Base-by-base conservation (phyloP, 35 echinoderm and acorn worm genomes). In the Antedon bifida region DNA sequence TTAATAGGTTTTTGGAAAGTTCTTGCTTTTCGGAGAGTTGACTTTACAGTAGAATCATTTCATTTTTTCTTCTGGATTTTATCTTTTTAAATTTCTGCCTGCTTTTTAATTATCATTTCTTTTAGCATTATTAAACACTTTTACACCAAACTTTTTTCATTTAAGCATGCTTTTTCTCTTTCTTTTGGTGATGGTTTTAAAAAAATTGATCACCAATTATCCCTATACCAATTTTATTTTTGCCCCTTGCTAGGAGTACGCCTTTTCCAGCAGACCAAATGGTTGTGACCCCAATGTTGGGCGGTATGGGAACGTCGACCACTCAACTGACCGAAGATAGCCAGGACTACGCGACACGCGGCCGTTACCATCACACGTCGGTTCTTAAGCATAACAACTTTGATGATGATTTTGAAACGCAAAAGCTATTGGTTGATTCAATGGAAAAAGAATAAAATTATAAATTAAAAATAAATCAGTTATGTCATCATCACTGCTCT, bases 321-420 rank as follows among this genome's bases (percentile, higher is more conserved):
- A 88, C 89, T 36, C 87, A 90, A 34, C 73, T 99, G 16, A 93
- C 91, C 8, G 31, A 82, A 29, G 95, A 92, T 55, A 90, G 89
- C 36, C 77, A 82, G 26, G 95, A 99, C 75, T 99, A 90, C 39
- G 80, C 90, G 3, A 85, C 90, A 32, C 77, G 95, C 9, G 89
- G 76, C 35, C 90, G 91, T 2, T 90, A 90, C 76, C 95, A 99
- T 84, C 95, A 99, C 82, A 93, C 91, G 1, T 89, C 88, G 34
- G 51, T 90, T 76, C 86, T 99, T 75, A 87, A 87, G 19, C 82
- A 88, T 75, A 83, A 86, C 75, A 81, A 86, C 30, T 79, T 88
- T 64, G 51, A 64, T 64, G 51, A 64, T 64, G 23, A 26, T 64
- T 64, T 64, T 64, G 51, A 64, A 64, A 64, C 51, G 9, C 51